Percentiles rank a stretch among this genome's conserved stretches.
phyloP scores from a whole-genome alignment of 2,113 vertebrate genomes.

The Proterorhinus semilunaris region DNA sequence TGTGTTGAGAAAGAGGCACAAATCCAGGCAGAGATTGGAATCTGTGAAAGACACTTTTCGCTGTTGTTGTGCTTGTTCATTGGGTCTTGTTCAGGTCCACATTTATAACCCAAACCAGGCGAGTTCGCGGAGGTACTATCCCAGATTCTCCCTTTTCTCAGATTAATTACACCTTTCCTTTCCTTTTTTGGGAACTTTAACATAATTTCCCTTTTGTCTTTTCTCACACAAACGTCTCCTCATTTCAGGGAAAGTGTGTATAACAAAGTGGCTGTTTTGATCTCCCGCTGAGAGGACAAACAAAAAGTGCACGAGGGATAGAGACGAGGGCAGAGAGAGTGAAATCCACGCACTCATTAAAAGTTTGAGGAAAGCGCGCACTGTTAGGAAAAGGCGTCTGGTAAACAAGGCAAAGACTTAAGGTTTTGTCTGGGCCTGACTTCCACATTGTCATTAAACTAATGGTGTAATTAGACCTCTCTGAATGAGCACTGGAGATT shows the following conservation, averaged over 20 bases:
- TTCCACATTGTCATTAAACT: conserved; percentile 53
- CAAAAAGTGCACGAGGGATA: conserved; percentile 35
- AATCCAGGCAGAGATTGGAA: conserved; percentile 9
- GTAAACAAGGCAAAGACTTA: conserved; percentile 52
- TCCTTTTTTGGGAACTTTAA: conserved; percentile 31
- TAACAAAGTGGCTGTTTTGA: conserved; percentile 47
- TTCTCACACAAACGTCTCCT: conserved; percentile 14
- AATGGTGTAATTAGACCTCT: conserved; percentile 45
- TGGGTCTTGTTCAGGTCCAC: conserved; percentile 60
- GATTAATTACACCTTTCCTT: conserved; percentile 49
- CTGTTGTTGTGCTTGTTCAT: conserved; percentile 61
- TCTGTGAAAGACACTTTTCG: conserved; percentile 17
- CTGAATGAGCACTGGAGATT: conserved; percentile 34
- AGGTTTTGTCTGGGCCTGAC: conserved; percentile 50
- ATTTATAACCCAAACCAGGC: conserved; percentile 67
- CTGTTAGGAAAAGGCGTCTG: conserved; percentile 57
- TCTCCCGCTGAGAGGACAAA: conserved; percentile 55
- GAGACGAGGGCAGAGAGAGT: conserved; percentile 30
- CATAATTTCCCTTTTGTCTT: conserved; percentile 25
- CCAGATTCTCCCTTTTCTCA: conserved; percentile 65
- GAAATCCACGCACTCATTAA: conserved; percentile 56
- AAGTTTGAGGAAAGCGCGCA: conserved; percentile 48
- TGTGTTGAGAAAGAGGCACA: conserved; percentile 28
- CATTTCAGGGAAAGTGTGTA: conserved; percentile 38
- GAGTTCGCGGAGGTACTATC: conserved; percentile 65